Base-by-base conservation (phyloP, 2,888 invertebrate species). In the Cheilosia vernalis region DNA sequence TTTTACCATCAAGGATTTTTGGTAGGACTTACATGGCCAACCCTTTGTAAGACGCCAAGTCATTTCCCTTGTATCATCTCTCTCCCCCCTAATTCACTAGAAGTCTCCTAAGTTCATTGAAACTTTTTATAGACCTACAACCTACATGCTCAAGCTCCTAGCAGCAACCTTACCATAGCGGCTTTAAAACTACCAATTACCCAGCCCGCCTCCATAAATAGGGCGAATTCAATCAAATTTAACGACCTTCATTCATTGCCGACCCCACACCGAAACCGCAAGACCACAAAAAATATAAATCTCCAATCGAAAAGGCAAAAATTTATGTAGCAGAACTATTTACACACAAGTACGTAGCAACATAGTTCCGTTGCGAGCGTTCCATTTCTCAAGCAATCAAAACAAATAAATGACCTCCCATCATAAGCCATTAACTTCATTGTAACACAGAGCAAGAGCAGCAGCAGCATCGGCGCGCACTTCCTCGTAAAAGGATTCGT, bases 341-440 rank as follows among this genome's bases (percentile, higher is more conserved):
- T 47, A 17, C 40, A 44, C 40, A 70, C 49, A 64, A 40, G 37
- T 15, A 69, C 27, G 13, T 37, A 55, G 51, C 61, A 74, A 67
- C 73, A 74, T 80, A 80, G 66, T 80, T 61, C 60, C 53, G 73
- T 30, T 66, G 40, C 61, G 30, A 21, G 56, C 17, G 51, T 64
- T 66, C 70, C 64, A 53, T 58, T 77, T 81, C 76, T 76, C 81
- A 76, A 60, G 64, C 81, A 82, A 76, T 82, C 81, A 82, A 77
- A 82, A 69, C 49, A 63, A 82, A 82, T 82, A 82, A 82, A 82
- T 82, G 81, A 82, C 81, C 81, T 76, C 63, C 70, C 69, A 82
- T 82, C 81, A 82, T 82, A 82, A 82, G 81, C 81, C 81, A 82
- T 82, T 82, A 82, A 76, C 76, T 82, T 82, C 81, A 81, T 74